phyloP scores from a whole-genome alignment of 2,888 invertebrate species.

The Mimas tiliae region DNA sequence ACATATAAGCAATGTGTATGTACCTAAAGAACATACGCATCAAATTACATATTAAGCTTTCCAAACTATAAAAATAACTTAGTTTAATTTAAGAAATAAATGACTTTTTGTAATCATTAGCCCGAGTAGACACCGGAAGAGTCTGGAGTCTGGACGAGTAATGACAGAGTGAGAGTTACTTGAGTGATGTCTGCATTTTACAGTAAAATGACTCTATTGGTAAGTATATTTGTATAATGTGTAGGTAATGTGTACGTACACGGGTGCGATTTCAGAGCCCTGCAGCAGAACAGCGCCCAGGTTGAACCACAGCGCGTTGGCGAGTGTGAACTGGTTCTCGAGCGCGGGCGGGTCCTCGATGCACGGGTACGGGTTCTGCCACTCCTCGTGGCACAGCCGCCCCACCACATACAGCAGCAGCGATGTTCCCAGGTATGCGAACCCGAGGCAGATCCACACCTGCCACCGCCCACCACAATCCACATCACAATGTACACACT shows the following conservation, averaged over 20 bases:
- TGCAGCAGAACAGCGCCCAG: conserved; percentile 94
- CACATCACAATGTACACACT: background rate
- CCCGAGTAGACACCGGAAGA: too few relatives aligned
- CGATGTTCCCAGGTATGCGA: conserved; percentile 93
- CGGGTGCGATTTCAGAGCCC: conserved; percentile 94
- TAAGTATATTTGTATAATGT: background rate
- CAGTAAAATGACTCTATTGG: too few relatives aligned
- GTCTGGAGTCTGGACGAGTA: too few relatives aligned
- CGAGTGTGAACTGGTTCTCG: conserved; percentile 93
- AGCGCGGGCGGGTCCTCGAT: conserved; percentile 92
- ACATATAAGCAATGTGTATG: too few relatives aligned
- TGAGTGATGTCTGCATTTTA: too few relatives aligned
- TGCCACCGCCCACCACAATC: conserved; percentile 36
- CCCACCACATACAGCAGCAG: conserved; percentile 92
- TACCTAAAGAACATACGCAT: too few relatives aligned
- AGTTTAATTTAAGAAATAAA: too few relatives aligned
- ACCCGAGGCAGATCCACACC: conserved; percentile 94
- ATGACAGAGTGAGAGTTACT: too few relatives aligned
- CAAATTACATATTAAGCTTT: too few relatives aligned
- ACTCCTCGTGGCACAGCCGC: conserved; percentile 93
- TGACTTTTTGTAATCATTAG: too few relatives aligned
- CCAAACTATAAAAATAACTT: too few relatives aligned
- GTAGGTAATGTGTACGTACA: conserved; percentile 86
- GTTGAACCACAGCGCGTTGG: conserved; percentile 95
- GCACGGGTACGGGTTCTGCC: conserved; percentile 95